phyloP scores from a whole-genome alignment of 2,797 vertebrate species.

The Notamacropus eugenii region DNA sequence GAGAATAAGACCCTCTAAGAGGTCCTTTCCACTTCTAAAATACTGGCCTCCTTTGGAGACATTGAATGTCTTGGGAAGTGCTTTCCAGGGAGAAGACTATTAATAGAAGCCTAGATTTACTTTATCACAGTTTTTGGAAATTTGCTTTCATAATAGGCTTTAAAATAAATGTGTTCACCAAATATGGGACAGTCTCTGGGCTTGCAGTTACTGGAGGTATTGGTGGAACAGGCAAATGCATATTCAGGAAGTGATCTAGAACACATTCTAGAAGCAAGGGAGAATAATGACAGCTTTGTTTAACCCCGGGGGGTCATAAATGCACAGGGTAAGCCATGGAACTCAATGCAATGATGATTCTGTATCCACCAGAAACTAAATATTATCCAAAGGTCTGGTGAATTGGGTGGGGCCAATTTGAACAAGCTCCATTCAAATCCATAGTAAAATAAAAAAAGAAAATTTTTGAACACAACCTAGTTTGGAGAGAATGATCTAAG shows the following conservation, averaged over 20 bases:
- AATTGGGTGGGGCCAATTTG: constrained; percentile 10
- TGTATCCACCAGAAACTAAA: constrained; percentile 24
- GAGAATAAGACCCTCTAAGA: constrained; percentile 3
- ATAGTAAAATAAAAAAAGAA: background rate
- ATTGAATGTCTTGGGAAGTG: constrained; percentile 15
- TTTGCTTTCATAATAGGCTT: constrained; percentile 46
- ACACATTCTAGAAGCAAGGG: background rate
- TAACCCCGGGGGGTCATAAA: background rate
- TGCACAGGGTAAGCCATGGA: background rate
- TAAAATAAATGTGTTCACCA: constrained; percentile 34
- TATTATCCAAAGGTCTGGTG: background rate
- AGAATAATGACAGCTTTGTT: constrained; percentile 50
- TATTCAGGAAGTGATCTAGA: constrained; percentile 28
- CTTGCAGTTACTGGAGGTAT: constrained; percentile 12
- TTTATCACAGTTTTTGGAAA: constrained; percentile 31
- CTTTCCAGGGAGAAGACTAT: constrained; percentile 17
- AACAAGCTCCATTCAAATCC: constrained; percentile 21
- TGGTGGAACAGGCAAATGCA: background rate
- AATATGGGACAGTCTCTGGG: constrained; percentile 1
- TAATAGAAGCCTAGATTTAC: constrained; percentile 53
- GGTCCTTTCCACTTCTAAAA: constrained; percentile 39
- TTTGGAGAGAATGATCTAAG: background rate
- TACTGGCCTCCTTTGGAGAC: background rate
- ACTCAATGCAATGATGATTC: constrained; percentile 18
- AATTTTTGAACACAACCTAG: constrained; percentile 39